Conservation (phyloP, 2,797 vertebrate species). For the Sparus aurata region DNA sequence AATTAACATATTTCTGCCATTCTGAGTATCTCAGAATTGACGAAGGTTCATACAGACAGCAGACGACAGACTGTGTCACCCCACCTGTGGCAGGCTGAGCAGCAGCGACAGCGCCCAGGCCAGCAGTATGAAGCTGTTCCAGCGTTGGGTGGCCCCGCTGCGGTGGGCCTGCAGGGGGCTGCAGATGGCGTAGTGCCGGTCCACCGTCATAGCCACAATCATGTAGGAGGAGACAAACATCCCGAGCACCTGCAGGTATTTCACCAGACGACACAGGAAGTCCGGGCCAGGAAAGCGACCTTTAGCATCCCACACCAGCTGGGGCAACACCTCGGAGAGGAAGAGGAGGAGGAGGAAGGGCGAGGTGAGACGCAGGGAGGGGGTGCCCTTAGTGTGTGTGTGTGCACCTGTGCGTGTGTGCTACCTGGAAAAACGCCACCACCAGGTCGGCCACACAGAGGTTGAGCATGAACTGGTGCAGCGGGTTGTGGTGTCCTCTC, state of each 20-base stretch:
- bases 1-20: too few relatives aligned
- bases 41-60: background rate
- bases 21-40: background rate
- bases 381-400: too few relatives aligned
- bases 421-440: constrained; percentile 91
- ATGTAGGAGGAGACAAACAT: constrained; percentile 96
- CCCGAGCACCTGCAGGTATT: constrained; percentile 94
- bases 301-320: constrained; percentile 93
- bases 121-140: constrained; percentile 84
- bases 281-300: constrained; percentile 91
- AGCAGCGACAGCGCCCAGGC: constrained; percentile 90
- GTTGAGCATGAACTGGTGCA: constrained; percentile 91
- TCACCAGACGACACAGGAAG: constrained; percentile 88
- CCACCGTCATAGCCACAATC: constrained; percentile 92
- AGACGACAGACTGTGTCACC: too few relatives aligned
- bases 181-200: constrained; percentile 93
- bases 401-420: background rate
- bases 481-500: constrained; percentile 83
- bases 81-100: constrained; percentile 92
- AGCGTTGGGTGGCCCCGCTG: constrained; percentile 85
- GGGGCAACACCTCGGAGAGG: constrained; percentile 88
- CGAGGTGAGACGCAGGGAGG: background rate
- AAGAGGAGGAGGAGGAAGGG: background rate
- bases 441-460: constrained; percentile 90
- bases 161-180: constrained; percentile 90